phyloP scores from a whole-genome alignment of 2,888 invertebrate genomes.

The Plagodis dolabraria region DNA sequence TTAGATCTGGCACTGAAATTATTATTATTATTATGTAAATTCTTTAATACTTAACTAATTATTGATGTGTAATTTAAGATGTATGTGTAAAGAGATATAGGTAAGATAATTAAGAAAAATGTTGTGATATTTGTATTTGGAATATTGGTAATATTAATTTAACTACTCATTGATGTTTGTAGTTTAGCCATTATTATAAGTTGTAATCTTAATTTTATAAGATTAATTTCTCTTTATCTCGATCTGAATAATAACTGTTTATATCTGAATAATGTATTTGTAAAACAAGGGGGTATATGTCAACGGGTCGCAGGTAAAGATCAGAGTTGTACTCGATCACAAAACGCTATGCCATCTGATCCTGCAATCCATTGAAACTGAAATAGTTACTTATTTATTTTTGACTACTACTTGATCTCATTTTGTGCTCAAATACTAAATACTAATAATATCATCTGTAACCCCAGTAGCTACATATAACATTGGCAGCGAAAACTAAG shows the following conservation, averaged over 20 bases:
- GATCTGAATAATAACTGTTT: conserved; percentile 13
- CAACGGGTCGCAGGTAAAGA: too few species aligned
- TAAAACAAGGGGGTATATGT: not conserved
- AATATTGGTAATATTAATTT: conserved; percentile 73
- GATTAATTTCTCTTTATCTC: conserved; percentile 8
- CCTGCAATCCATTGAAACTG: too few species aligned
- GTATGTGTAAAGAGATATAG: conserved; percentile 78
- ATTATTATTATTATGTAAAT: conserved; percentile 62
- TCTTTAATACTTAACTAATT: conserved; percentile 71
- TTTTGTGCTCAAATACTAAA: conserved; percentile 55
- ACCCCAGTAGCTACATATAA: conserved; percentile 27
- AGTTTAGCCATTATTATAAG: conserved; percentile 18
- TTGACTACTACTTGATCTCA: conserved; percentile 53
- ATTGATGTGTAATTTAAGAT: conserved; percentile 76
- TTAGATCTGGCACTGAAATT: conserved; percentile 62
- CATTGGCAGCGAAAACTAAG: conserved; percentile 44
- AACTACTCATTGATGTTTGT: conserved; percentile 28
- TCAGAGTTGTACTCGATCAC: too few species aligned
- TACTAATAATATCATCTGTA: conserved; percentile 27
- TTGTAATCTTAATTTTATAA: conserved; percentile 12
- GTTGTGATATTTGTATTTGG: conserved; percentile 85
- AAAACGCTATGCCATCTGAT: too few species aligned
- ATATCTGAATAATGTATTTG: too few species aligned
- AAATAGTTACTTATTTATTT: conserved; percentile 2
- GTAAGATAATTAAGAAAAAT: conserved; percentile 72